Conservation (phyloP, 2,113 vertebrate species). For the Phaethon lepturus region DNA sequence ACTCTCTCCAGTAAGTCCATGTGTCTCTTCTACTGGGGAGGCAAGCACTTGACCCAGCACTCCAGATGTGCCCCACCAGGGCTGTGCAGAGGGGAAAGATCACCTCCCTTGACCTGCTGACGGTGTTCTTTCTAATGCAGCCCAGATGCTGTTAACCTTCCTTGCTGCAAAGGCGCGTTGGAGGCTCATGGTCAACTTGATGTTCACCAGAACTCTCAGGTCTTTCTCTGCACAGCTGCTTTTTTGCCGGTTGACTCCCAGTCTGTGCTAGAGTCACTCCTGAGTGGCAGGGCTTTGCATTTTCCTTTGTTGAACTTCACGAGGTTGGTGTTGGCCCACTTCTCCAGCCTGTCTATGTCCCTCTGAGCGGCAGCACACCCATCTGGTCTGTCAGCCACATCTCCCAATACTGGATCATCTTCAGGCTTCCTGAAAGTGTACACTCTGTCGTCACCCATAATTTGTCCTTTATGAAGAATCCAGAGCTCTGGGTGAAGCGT, state of each 20-base stretch:
- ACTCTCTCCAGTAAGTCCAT: background rate
- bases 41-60: background rate
- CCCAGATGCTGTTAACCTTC: background rate
- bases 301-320: background rate
- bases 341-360: background rate
- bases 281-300: background rate
- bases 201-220: background rate
- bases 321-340: background rate
- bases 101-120: background rate
- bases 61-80: background rate
- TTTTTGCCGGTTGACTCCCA: background rate
- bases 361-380: background rate
- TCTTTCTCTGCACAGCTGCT: background rate
- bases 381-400: background rate
- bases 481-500: background rate
- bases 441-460: background rate
- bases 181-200: background rate
- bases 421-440: background rate
- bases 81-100: background rate
- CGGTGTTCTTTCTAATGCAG: background rate
- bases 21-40: background rate
- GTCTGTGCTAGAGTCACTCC: background rate
- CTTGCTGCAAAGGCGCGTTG: background rate
- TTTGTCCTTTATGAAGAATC: background rate
- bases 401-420: background rate